Percentiles rank a stretch among this genome's conserved stretches.
These are phyloP conservation scores for Acrobasis suavella DNA, from an alignment of 2,888 invertebrate species.

Conservation along the genomic window DNA sequence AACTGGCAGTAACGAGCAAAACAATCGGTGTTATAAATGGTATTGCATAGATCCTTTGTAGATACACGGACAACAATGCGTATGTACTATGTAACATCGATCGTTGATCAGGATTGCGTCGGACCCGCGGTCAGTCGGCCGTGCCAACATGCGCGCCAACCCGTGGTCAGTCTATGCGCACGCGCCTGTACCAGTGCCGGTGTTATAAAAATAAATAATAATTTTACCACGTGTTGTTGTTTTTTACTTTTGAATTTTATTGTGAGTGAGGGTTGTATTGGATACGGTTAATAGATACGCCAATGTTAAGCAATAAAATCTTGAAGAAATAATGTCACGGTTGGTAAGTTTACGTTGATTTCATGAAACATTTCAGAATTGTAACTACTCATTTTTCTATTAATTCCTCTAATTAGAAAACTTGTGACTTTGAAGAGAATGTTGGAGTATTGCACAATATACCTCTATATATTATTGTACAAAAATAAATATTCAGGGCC, in stretches of 20 bases:
- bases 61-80: slow-evolving; percentile 71
- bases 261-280: too few species aligned
- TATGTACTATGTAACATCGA: slow-evolving; percentile 68
- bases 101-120: slow-evolving; percentile 48
- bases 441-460: too few species aligned
- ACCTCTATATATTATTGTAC: too few species aligned
- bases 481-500: too few species aligned
- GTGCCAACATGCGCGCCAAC: slow-evolving; percentile 18
- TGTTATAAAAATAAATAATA: slow-evolving; percentile 6
- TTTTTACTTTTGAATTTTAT: slow-evolving; percentile 10
- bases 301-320: too few species aligned
- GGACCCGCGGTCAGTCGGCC: slow-evolving; percentile 51
- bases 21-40: slow-evolving; percentile 36
- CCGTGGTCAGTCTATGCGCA: slow-evolving; percentile 35
- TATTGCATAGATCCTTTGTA: slow-evolving; percentile 64
- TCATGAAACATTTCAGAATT: too few species aligned
- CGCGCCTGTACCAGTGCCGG: slow-evolving; percentile 28
- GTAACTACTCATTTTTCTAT: too few species aligned
- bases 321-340: too few species aligned
- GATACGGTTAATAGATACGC: too few species aligned
- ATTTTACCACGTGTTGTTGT: slow-evolving; percentile 20
- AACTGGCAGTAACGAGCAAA: slow-evolving; percentile 38
- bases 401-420: too few species aligned
- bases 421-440: too few species aligned
- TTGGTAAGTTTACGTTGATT: too few species aligned